phyloP scores from a whole-genome alignment of 2,113 vertebrate species.

The Carassius carassius region DNA sequence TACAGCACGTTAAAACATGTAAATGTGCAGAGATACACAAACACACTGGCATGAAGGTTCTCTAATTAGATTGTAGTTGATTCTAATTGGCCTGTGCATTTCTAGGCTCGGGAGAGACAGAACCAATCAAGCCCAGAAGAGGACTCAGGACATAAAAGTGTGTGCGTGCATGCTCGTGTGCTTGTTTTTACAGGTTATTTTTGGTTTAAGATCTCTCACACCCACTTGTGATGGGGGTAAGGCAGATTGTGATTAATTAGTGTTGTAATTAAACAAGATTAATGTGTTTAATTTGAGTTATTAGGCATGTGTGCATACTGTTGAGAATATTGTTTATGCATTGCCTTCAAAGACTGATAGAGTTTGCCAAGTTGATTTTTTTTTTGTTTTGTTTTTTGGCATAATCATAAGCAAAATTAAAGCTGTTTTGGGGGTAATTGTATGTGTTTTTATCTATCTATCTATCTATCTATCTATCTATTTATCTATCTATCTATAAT shows the following conservation, averaged over 20 bases:
- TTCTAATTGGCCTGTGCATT: slow-evolving; percentile 35
- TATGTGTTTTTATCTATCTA: too few relatives aligned
- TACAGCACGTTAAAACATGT: not conserved
- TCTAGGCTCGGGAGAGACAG: slow-evolving; percentile 1
- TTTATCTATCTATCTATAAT: too few relatives aligned
- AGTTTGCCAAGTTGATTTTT: not conserved
- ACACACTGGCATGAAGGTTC: slow-evolving; percentile 6
- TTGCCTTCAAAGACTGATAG: not conserved
- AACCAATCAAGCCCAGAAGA: slow-evolving; percentile 12
- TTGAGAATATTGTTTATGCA: slow-evolving; percentile 3
- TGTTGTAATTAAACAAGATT: slow-evolving; percentile 6
- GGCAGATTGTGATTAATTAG: slow-evolving; percentile 44
- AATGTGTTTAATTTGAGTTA: slow-evolving; percentile 39
- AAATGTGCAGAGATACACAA: not conserved
- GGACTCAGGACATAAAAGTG: not conserved
- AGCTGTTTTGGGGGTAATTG: too few relatives aligned
- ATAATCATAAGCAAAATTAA: not conserved
- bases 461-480: too few relatives aligned
- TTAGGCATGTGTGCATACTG: slow-evolving; percentile 20
- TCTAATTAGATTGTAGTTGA: slow-evolving; percentile 37
- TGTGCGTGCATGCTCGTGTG: not conserved
- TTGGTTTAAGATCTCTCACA: not conserved
- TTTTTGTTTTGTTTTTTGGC: not conserved
- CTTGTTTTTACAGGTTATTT: not conserved
- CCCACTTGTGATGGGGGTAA: slow-evolving; percentile 25